Conservation (phyloP, 2,797 vertebrate genomes). For the Sardinella longiceps region DNA sequence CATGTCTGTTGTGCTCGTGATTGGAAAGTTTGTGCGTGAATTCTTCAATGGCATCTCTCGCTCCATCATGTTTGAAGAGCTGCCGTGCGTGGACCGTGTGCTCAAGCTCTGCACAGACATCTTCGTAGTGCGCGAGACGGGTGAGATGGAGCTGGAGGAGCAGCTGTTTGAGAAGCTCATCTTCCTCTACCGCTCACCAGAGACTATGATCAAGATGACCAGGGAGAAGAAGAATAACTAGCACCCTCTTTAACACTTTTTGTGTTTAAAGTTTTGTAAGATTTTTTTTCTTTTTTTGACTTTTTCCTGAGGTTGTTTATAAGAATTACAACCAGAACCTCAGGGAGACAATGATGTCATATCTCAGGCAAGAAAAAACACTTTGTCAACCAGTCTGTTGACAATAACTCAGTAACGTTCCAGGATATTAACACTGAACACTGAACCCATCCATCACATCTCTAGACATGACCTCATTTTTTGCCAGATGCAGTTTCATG, state of each 20-base stretch:
- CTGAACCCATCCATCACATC: not conserved
- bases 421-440: not conserved
- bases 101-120: conserved; percentile 81
- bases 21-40: conserved; percentile 81
- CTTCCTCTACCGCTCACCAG: conserved; percentile 72
- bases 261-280: not conserved
- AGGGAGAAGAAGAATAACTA: conserved; percentile 72
- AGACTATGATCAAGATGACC: conserved; percentile 79
- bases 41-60: conserved; percentile 80
- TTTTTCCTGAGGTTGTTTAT: not conserved
- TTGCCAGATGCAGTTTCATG: not conserved
- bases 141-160: conserved; percentile 81
- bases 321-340: not conserved
- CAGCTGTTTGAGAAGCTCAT: conserved; percentile 80
- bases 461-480: not conserved
- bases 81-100: conserved; percentile 76
- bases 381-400: not conserved
- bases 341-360: not conserved
- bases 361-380: not conserved
- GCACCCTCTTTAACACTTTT: conserved; percentile 43
- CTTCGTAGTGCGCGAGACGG: conserved; percentile 77
- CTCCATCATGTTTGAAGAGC: conserved; percentile 82
- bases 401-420: not conserved
- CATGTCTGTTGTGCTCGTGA: conserved; percentile 78
- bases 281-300: not conserved